phyloP scores from a whole-genome alignment of 1,140 invertebrate genomes.

The Platyscapa corneri region DNA sequence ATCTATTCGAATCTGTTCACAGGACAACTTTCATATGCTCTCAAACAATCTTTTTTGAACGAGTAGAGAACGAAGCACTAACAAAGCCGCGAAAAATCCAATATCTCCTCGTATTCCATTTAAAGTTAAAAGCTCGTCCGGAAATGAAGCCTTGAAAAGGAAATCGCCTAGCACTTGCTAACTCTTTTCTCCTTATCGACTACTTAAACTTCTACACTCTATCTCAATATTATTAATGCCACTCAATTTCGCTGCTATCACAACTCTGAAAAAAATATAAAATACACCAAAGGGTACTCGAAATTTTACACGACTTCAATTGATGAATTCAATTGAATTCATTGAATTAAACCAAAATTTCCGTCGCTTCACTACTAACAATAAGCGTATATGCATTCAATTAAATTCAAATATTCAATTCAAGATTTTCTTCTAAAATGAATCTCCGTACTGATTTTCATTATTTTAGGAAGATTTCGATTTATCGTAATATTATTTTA shows the following conservation, averaged over 20 bases:
- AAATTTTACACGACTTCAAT: background rate
- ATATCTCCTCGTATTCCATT: constrained; percentile 46
- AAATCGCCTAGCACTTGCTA: background rate
- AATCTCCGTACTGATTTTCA: no score
- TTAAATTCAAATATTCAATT: no score
- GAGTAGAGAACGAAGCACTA: constrained; percentile 33
- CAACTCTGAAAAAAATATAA: constrained; percentile 12
- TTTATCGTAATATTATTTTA: no score
- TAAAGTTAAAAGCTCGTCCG: constrained; percentile 49
- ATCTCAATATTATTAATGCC: background rate
- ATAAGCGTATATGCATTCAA: no score
- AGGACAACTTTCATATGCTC: constrained; percentile 3
- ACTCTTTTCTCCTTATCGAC: constrained; percentile 41
- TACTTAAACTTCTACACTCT: constrained; percentile 43
- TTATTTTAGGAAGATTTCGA: no score
- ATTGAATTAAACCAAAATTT: background rate
- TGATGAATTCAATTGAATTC: no score
- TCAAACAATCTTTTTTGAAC: constrained; percentile 8
- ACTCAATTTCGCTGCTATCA: constrained; percentile 24
- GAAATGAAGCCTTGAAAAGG: constrained; percentile 51
- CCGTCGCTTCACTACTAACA: background rate
- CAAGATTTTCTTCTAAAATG: no score
- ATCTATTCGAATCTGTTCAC: background rate
- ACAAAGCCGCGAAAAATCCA: constrained; percentile 56
- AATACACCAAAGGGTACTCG: constrained; percentile 1